These are phyloP conservation scores for Chironomus riparius DNA, from an alignment of 2,888 invertebrate genomes.

Conservation along the genomic window DNA sequence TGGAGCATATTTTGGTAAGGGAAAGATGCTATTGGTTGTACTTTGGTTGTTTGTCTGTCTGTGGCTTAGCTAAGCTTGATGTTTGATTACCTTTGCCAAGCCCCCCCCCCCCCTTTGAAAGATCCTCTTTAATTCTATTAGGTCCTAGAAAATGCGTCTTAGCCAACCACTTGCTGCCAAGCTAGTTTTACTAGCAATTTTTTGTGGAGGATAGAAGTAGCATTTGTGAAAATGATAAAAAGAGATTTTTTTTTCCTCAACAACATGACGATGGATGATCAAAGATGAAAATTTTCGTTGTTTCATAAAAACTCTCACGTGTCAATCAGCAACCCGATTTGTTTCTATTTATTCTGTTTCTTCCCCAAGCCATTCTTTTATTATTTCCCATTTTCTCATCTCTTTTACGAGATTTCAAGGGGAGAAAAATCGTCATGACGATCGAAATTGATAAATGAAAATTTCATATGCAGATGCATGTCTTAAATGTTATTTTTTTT, in stretches of 20 bases:
- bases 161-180: too few species aligned
- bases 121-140: too few species aligned
- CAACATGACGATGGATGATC: not conserved
- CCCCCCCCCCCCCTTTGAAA: too few species aligned
- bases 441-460: slow-evolving; percentile 12
- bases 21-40: too few species aligned
- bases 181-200: too few species aligned
- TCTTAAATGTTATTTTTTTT: not conserved
- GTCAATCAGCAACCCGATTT: not conserved
- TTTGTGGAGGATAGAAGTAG: too few species aligned
- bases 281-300: not conserved
- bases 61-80: too few species aligned
- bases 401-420: not conserved
- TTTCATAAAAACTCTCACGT: not conserved
- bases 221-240: not conserved
- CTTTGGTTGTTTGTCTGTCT: too few species aligned
- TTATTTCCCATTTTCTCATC: not conserved
- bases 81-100: too few species aligned
- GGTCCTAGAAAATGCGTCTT: too few species aligned
- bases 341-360: not conserved
- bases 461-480: not conserved
- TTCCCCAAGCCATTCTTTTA: not conserved
- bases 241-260: not conserved
- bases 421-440: not conserved
- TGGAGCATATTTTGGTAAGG: not conserved